Evolutionary conservation across 2,113 vertebrate species (phyloP), one percentile per base, ranked within the genome.

Genomic region (Chloropsis hardwickii): DNA sequence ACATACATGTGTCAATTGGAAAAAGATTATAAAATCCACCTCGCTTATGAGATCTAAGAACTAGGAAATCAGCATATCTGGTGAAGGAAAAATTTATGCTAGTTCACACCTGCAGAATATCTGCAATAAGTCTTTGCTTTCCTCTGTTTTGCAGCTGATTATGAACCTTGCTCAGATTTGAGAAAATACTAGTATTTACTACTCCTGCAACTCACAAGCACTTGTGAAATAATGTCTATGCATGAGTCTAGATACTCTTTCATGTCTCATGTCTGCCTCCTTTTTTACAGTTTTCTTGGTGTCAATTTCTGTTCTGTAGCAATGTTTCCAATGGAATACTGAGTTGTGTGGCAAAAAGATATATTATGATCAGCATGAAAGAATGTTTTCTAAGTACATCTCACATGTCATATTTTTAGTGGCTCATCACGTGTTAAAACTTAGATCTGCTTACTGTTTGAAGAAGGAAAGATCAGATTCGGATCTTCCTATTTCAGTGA

Each of bases 381-480:
- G 21, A 72, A 60, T 56, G 5, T n/a, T 74, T 82, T 88, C 42
- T n/a, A 50, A 82, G 39, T 71, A n/a, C 11, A 15, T 29, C 13
- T 85, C 25, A 5, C 2, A 3, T 27, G 6, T n/a, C 62, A 11
- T 82, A 14, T 12, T 79, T 82, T 82, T 54, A 48, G 27, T 76
- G 53, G 56, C 17, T 79, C 1, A 4, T 84, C 33, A 13, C 0
- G 0, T 19, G 11, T 51, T 76, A 56, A 37, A 44, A n/a, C 37
- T 86, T 74, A 58, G 2, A 9, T 60, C 19, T 31, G 10, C 13
- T 82, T 81, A n/a, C 14, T 27, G 12, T 37, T 57, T 1, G 1
- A 42, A 87, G 42, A 18, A 80, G 57, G 31, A 71, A 42, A 44
- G 82, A 56, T 7, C 48, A 51, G 47, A 45, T 76, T 47, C 53